These are phyloP conservation scores for Morinoia aosen DNA, from an alignment of 2,888 invertebrate genomes.

Conservation along the genomic window DNA sequence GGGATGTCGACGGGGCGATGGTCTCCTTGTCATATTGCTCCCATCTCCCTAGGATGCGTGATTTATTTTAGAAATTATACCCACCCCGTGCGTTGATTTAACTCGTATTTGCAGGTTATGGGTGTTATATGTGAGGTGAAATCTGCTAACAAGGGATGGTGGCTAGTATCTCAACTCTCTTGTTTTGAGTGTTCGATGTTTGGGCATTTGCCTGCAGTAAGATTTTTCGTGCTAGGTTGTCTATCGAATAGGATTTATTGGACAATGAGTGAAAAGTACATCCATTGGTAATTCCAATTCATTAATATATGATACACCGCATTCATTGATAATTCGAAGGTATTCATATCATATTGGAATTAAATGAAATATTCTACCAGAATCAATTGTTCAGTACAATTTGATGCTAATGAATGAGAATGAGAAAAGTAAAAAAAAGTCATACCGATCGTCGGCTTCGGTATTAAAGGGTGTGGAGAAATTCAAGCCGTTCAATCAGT, in stretches of 20 bases:
- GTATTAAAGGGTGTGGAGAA: neutral
- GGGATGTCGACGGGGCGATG: neutral
- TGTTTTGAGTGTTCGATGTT: neutral
- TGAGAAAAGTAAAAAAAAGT: too few relatives aligned
- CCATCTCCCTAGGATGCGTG: neutral
- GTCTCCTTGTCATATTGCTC: constrained; percentile 15
- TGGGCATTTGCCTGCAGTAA: neutral
- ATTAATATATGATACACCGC: neutral
- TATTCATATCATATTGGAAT: neutral
- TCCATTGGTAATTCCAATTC: neutral
- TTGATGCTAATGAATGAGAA: neutral
- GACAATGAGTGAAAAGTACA: neutral
- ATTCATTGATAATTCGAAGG: neutral
- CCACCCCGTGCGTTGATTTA: neutral
- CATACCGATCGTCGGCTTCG: neutral
- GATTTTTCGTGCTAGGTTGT: neutral
- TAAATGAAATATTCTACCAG: neutral
- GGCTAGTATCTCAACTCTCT: neutral
- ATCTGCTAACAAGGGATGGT: neutral
- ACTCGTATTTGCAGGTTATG: neutral
- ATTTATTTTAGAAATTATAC: neutral
- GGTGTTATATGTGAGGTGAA: neutral
- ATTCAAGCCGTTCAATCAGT: too few relatives aligned
- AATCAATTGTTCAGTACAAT: neutral
- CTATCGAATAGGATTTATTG: neutral